phyloP scores from a whole-genome alignment of 2,797 vertebrate species.

The Parotocinclus haroldoi region DNA sequence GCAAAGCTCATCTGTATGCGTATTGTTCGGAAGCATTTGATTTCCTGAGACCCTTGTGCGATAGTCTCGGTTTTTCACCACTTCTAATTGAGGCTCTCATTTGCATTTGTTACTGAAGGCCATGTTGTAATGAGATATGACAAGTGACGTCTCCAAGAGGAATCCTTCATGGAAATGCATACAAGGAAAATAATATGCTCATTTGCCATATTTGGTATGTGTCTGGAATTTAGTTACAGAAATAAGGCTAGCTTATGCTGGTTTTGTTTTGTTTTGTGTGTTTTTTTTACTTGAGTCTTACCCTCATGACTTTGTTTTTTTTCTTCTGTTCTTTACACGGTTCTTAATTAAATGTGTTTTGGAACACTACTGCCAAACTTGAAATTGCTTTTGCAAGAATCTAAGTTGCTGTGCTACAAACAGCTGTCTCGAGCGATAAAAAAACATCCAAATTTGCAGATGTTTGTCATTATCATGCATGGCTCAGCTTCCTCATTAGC shows the following conservation, averaged over 20 bases:
- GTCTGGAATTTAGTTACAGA: slow-evolving; percentile 3
- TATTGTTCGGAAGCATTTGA: slow-evolving; percentile 50
- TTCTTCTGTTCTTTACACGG: too few relatives aligned
- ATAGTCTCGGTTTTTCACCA: slow-evolving; percentile 23
- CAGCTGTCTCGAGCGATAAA: too few relatives aligned
- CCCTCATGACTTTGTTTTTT: too few relatives aligned
- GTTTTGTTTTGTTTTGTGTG: too few relatives aligned
- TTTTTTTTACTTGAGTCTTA: too few relatives aligned
- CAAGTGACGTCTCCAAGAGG: slow-evolving; percentile 28
- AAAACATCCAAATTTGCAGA: too few relatives aligned
- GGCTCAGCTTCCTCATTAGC: too few relatives aligned
- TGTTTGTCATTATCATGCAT: too few relatives aligned
- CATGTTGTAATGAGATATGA: slow-evolving; percentile 30
- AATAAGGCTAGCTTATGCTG: not conserved
- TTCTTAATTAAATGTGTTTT: too few relatives aligned
- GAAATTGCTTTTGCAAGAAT: too few relatives aligned
- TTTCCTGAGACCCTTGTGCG: slow-evolving; percentile 44
- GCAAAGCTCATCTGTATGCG: slow-evolving; percentile 45
- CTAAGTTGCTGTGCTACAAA: too few relatives aligned
- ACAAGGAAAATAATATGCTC: slow-evolving; percentile 32
- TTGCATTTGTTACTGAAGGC: slow-evolving; percentile 46
- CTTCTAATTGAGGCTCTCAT: slow-evolving; percentile 43
- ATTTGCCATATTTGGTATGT: slow-evolving; percentile 16
- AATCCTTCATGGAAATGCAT: slow-evolving; percentile 32
- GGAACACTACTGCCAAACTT: too few relatives aligned